These are phyloP conservation scores for Achroia grisella DNA, from an alignment of 1,140 invertebrate genomes.

Conservation along the genomic window DNA sequence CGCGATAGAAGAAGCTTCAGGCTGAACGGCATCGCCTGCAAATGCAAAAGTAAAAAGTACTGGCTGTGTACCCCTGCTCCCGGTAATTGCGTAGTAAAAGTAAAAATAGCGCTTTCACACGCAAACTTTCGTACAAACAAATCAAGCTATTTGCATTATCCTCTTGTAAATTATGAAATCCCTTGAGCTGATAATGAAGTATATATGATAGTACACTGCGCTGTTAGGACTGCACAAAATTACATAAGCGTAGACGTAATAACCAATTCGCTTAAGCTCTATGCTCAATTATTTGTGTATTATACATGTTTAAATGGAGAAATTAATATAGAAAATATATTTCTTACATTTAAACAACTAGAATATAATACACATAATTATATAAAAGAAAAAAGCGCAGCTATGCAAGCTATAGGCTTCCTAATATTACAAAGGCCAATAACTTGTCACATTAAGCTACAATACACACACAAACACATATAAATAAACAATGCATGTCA, in stretches of 20 bases:
- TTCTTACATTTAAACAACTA: too few relatives aligned
- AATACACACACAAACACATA: conserved; percentile 7
- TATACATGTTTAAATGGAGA: too few relatives aligned
- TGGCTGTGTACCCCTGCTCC: conserved; percentile 31
- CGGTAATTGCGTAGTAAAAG: conserved; percentile 22
- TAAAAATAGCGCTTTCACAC: conserved; percentile 33
- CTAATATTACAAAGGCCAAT: background rate
- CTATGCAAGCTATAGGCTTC: too few relatives aligned
- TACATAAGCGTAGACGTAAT: background rate
- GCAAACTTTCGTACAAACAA: conserved; percentile 16
- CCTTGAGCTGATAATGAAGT: conserved; percentile 1
- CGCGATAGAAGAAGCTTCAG: conserved; percentile 48
- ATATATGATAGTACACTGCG: conserved; percentile 12
- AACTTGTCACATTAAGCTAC: background rate
- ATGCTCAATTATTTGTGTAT: too few relatives aligned
- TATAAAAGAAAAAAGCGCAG: background rate
- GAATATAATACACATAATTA: background rate
- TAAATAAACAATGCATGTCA: conserved; percentile 8
- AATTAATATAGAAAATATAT: too few relatives aligned
- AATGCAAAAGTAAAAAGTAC: conserved; percentile 30
- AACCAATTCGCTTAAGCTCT: background rate
- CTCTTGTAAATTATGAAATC: conserved; percentile 7
- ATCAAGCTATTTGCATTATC: conserved; percentile 27
- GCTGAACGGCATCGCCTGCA: conserved; percentile 40
- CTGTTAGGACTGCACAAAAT: conserved; percentile 15